These are phyloP conservation scores for Nematopogon swammerdamellus DNA, from an alignment of 2,888 invertebrate species.

Conservation along the genomic window DNA sequence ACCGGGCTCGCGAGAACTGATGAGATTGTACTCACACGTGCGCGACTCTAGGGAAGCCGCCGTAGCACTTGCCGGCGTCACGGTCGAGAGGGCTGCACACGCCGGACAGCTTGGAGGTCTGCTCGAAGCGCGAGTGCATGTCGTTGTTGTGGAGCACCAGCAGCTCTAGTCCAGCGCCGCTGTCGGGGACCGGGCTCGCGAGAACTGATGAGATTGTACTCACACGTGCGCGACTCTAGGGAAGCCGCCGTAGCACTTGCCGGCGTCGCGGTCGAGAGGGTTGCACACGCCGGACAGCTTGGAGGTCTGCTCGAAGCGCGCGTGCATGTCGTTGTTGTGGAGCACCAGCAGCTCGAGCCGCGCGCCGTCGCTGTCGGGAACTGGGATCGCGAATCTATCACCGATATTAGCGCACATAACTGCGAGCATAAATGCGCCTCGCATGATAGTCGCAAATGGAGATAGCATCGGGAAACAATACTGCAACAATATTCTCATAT, in stretches of 20 bases:
- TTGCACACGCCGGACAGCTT: conserved; percentile 61
- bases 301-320: conserved; percentile 78
- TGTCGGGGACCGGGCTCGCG: too few relatives aligned
- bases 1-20: too few relatives aligned
- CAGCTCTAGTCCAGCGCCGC: conserved; percentile 57
- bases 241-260: conserved; percentile 80
- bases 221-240: conserved; percentile 53
- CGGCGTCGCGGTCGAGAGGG: conserved; percentile 45
- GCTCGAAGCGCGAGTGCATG: conserved; percentile 81
- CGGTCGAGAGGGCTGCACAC: conserved; percentile 52
- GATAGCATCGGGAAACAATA: too few relatives aligned
- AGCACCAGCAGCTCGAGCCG: conserved; percentile 68
- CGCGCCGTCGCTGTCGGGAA: too few relatives aligned
- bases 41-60: conserved; percentile 82
- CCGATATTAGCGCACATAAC: too few relatives aligned
- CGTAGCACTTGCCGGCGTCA: conserved; percentile 75
- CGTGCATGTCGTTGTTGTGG: conserved; percentile 92
- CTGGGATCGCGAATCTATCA: too few relatives aligned
- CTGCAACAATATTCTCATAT: too few relatives aligned
- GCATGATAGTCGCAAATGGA: too few relatives aligned
- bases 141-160: conserved; percentile 88
- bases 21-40: conserved; percentile 31
- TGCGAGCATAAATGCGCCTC: too few relatives aligned
- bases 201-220: conserved; percentile 5
- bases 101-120: conserved; percentile 70